Conservation (phyloP, 2,113 vertebrate species). For the Desmodus rotundus region DNA sequence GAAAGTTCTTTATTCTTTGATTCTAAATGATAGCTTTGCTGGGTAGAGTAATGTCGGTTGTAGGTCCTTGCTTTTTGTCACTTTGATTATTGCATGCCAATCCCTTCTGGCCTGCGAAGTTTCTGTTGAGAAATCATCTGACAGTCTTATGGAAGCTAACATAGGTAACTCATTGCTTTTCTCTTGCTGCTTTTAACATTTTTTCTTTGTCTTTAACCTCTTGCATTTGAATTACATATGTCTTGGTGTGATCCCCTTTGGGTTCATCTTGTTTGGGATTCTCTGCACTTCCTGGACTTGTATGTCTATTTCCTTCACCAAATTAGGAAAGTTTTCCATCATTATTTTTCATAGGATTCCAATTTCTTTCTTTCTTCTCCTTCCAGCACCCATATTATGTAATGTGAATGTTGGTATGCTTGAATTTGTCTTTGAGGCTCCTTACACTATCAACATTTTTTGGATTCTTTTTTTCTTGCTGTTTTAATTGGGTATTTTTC, state of each 20-base stretch:
- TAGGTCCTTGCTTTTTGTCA: background rate
- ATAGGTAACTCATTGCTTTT: background rate
- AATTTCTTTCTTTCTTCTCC: background rate
- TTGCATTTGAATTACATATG: background rate
- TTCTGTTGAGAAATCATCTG: background rate
- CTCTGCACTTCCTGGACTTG: background rate
- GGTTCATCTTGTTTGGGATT: background rate
- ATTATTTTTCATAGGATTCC: background rate
- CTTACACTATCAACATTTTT: background rate
- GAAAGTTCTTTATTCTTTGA: background rate
- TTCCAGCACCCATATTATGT: background rate
- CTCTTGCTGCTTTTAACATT: background rate
- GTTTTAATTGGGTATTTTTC: background rate
- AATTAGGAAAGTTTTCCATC: background rate
- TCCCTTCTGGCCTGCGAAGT: background rate
- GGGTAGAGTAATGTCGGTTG: background rate
- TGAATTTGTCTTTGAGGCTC: background rate
- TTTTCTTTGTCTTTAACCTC: background rate
- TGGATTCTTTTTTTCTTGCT: background rate
- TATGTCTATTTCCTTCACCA: background rate
- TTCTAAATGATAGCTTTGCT: background rate
- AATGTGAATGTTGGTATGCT: background rate
- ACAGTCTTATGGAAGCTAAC: background rate
- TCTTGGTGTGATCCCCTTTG: background rate
- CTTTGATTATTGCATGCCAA: background rate